These are phyloP conservation scores for Mus pahari DNA, from an alignment of 2,113 vertebrate genomes.

Conservation along the genomic window DNA sequence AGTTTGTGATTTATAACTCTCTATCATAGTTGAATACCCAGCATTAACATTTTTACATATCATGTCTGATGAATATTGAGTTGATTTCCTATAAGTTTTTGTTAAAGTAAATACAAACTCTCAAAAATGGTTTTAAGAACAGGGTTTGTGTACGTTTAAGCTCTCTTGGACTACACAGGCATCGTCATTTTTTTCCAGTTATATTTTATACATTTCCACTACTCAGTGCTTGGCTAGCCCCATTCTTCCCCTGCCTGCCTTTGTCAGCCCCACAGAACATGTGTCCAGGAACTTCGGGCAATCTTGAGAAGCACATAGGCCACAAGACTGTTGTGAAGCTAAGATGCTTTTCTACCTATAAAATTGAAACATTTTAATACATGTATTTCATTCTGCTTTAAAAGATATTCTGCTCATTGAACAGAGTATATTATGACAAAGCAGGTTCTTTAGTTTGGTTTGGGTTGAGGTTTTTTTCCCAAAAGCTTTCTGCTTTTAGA, in stretches of 20 bases:
- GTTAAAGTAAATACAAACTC: conserved; percentile 32
- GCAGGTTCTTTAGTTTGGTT: neutral
- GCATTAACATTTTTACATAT: neutral
- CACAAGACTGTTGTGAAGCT: neutral
- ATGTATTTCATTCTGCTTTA: conserved; percentile 14
- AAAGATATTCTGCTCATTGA: conserved; percentile 23
- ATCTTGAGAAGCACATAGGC: neutral
- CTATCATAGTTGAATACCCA: neutral
- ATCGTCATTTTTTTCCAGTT: neutral
- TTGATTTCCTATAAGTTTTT: neutral
- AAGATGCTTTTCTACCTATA: neutral
- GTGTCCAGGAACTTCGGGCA: neutral
- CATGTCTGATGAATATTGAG: neutral
- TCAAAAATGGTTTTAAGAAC: conserved; percentile 2
- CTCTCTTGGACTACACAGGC: neutral
- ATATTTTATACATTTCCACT: too few species aligned
- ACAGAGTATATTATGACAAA: conserved; percentile 20
- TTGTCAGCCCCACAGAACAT: neutral
- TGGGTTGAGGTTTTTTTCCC: neutral
- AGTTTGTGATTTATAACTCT: conserved; percentile 34
- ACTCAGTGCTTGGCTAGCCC: neutral
- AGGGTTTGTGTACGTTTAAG: neutral
- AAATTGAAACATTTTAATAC: conserved; percentile 59
- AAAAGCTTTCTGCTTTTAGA: conserved; percentile 29
- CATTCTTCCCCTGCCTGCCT: neutral